A percentile compares a stretch with the other conserved stretches of the same genome.
These are phyloP conservation scores for Cephalopholis sonnerati DNA, from an alignment of 2,113 vertebrate species.

Conservation along the genomic window DNA sequence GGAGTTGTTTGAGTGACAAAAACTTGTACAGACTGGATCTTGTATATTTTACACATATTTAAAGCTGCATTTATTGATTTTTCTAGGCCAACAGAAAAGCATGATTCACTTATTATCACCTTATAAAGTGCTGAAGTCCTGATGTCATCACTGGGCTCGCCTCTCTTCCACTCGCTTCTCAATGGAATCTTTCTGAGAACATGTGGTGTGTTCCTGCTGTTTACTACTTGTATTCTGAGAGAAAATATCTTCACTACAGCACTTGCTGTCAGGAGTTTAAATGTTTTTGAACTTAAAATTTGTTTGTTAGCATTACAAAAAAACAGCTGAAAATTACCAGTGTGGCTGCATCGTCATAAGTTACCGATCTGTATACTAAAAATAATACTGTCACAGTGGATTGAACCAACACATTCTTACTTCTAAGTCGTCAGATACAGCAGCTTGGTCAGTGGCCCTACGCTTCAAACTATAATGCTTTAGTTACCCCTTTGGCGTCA, in stretches of 20 bases:
- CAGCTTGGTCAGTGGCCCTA: too few relatives aligned
- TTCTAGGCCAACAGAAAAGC: background rate
- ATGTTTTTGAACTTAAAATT: background rate
- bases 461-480: too few relatives aligned
- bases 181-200: background rate
- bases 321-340: background rate
- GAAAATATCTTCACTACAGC: background rate
- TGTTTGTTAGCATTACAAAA: too few relatives aligned
- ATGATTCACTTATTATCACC: background rate
- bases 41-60: background rate
- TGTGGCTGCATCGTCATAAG: too few relatives aligned
- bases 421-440: too few relatives aligned
- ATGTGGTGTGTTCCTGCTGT: background rate
- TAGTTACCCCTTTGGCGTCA: too few relatives aligned
- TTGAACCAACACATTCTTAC: too few relatives aligned
- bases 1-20: too few relatives aligned
- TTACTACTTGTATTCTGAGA: background rate
- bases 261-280: background rate
- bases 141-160: background rate
- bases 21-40: background rate
- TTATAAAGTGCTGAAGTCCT: background rate
- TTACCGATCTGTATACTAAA: too few relatives aligned
- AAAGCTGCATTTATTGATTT: constrained; percentile 15
- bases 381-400: too few relatives aligned
- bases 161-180: too few relatives aligned